Percentiles rank a stretch among this genome's conserved stretches.
Conservation (phyloP, 2,888 invertebrate genomes). For the Catocala fraxini region DNA sequence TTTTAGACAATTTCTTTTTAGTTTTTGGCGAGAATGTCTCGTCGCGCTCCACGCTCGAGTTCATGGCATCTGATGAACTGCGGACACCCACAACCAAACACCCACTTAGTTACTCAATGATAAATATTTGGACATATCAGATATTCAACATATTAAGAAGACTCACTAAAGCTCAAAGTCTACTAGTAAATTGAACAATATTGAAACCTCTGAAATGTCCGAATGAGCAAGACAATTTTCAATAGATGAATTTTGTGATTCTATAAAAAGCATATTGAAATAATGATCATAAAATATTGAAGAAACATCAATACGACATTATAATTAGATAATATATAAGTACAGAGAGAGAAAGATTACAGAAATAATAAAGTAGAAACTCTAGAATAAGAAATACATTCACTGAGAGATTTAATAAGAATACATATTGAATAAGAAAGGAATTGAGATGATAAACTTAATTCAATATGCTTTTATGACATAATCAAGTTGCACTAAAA, state of each 20-base stretch:
- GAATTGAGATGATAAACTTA: constrained; percentile 61
- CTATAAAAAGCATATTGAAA: constrained; percentile 85
- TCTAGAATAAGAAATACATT: constrained; percentile 4
- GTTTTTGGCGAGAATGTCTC: constrained; percentile 86
- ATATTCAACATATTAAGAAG: constrained; percentile 57
- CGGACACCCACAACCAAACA: constrained; percentile 86
- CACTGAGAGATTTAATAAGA: constrained; percentile 25
- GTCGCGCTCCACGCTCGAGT: constrained; percentile 84
- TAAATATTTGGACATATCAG: constrained; percentile 70
- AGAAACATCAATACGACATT: constrained; percentile 30
- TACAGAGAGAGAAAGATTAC: constrained; percentile 23
- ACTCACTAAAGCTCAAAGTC: constrained; percentile 13
- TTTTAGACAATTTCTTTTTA: constrained; percentile 87
- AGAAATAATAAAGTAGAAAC: constrained; percentile 22
- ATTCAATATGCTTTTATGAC: constrained; percentile 83
- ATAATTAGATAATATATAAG: constrained; percentile 25
- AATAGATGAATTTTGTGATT: constrained; percentile 77
- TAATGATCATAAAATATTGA: constrained; percentile 62
- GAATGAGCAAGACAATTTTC: constrained; percentile 69
- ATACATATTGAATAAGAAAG: constrained; percentile 41
- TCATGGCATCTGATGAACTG: constrained; percentile 85
- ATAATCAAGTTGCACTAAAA: constrained; percentile 85
- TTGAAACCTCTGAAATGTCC: constrained; percentile 74
- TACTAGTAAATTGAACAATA: constrained; percentile 38
- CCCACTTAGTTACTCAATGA: constrained; percentile 85